Evolutionary conservation across 2,797 vertebrate species (phyloP).

Genomic region (Anguilla anguilla): DNA sequence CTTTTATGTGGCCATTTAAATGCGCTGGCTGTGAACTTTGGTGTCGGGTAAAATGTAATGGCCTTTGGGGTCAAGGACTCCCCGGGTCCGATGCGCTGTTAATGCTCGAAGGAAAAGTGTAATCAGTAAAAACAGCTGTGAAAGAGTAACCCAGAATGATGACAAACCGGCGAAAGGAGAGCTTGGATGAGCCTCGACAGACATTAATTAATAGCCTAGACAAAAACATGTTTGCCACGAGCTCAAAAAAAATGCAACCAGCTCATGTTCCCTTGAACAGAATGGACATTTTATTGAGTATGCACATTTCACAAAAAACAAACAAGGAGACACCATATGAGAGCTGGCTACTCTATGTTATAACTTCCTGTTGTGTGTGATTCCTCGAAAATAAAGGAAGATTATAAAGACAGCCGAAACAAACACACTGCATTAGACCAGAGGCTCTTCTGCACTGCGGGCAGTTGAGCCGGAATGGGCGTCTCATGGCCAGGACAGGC

Average conservation of each 20-base stretch:
- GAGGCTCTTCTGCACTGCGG: neutral
- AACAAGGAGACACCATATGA: neutral
- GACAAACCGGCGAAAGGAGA: neutral
- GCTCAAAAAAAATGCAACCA: neutral
- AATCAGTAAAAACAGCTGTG: conserved; percentile 24
- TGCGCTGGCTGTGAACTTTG: neutral
- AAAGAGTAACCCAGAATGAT: conserved; percentile 24
- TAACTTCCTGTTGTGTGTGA: neutral
- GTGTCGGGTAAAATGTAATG: neutral
- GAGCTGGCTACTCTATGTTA: neutral
- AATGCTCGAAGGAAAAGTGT: neutral
- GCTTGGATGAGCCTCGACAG: neutral
- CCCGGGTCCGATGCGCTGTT: neutral
- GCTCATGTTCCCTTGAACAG: neutral
- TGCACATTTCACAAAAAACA: neutral
- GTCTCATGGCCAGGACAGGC: conserved; percentile 1
- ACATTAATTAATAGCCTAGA: conserved; percentile 15
- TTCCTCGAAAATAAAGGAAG: neutral
- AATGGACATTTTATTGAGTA: neutral
- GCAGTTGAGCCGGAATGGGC: neutral
- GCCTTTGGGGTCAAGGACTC: neutral
- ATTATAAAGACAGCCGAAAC: neutral
- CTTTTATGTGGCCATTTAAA: neutral
- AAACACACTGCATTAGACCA: neutral
- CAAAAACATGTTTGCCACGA: neutral